Percentiles rank a stretch among this genome's conserved stretches.
Conservation (phyloP, 2,888 invertebrate species). For the Drosophila rellima region DNA sequence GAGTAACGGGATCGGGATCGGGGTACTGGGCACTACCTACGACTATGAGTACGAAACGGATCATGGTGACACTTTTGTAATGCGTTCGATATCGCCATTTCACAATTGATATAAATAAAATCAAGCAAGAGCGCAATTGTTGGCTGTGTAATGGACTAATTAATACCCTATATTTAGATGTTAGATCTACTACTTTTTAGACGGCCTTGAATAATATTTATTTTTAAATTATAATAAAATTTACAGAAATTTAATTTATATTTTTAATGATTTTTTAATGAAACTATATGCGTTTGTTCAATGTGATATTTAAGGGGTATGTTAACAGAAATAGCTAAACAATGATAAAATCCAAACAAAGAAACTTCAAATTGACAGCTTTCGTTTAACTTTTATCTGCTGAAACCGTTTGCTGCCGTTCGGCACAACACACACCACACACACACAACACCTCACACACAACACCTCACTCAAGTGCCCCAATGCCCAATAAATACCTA, state of each 20-base stretch:
- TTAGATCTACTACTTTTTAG: background rate
- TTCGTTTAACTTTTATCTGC: slow-evolving; percentile 79
- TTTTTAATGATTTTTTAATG: background rate
- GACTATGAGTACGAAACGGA: slow-evolving; percentile 32
- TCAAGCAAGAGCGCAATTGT: background rate
- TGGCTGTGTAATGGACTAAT: background rate
- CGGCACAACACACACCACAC: slow-evolving; percentile 25
- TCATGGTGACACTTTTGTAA: slow-evolving; percentile 49
- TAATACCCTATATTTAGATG: slow-evolving; percentile 12
- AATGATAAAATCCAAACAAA: slow-evolving; percentile 72
- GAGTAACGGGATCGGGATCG: slow-evolving; percentile 1
- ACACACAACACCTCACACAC: slow-evolving; percentile 15
- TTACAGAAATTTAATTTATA: background rate
- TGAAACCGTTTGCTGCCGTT: slow-evolving; percentile 59
- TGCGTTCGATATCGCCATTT: slow-evolving; percentile 65
- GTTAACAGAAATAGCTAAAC: slow-evolving; percentile 43
- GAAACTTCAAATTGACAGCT: slow-evolving; percentile 80
- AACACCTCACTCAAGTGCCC: slow-evolving; percentile 33
- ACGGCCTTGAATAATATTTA: background rate
- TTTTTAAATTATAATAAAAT: background rate
- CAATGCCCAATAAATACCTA: slow-evolving; percentile 35
- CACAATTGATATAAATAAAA: slow-evolving; percentile 42
- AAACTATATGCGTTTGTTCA: background rate
- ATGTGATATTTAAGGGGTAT: slow-evolving; percentile 15
- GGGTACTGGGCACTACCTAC: slow-evolving; percentile 5